phyloP scores from a whole-genome alignment of 2,888 invertebrate species.

The Caenorhabditis sulstoni region DNA sequence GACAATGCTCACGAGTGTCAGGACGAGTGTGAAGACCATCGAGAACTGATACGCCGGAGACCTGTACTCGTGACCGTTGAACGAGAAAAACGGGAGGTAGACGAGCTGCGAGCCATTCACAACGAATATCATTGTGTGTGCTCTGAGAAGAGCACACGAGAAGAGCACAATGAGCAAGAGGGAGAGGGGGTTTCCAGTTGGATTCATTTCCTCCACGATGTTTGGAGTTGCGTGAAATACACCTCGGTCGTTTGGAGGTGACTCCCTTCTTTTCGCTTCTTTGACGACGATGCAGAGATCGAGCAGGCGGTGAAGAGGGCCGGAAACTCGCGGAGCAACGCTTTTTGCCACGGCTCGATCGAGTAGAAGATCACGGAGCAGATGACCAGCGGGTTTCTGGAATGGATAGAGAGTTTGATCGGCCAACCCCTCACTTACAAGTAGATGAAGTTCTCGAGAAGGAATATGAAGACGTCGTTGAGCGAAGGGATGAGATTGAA shows the following conservation, averaged over 20 bases:
- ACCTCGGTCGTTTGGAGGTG: conserved; percentile 14
- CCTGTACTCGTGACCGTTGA: conserved; percentile 35
- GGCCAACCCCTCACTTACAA: conserved; percentile 6
- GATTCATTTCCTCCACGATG: conserved; percentile 18
- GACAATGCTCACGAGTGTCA: conserved; percentile 5
- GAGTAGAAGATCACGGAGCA: conserved; percentile 21
- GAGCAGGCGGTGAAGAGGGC: not conserved
- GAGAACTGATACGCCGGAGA: not conserved
- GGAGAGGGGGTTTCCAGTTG: not conserved
- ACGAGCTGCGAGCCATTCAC: conserved; percentile 9
- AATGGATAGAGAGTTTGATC: not conserved
- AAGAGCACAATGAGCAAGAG: not conserved
- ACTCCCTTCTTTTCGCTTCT: not conserved
- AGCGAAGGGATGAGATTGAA: conserved; percentile 11
- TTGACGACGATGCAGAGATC: not conserved
- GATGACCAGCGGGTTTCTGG: conserved; percentile 40
- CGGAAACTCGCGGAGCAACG: conserved; percentile 11
- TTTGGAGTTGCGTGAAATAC: conserved; percentile 45
- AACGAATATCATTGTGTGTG: conserved; percentile 15
- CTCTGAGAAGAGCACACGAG: not conserved
- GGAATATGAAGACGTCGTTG: conserved; percentile 6
- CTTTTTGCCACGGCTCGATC: conserved; percentile 27
- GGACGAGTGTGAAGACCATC: conserved; percentile 2
- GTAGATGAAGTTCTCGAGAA: conserved; percentile 35
- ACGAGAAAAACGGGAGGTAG: conserved; percentile 38